A percentile compares a stretch with the other conserved stretches of the same genome.
These are phyloP conservation scores for Siniperca undulata DNA, from an alignment of 2,797 vertebrate species.

Conservation along the genomic window DNA sequence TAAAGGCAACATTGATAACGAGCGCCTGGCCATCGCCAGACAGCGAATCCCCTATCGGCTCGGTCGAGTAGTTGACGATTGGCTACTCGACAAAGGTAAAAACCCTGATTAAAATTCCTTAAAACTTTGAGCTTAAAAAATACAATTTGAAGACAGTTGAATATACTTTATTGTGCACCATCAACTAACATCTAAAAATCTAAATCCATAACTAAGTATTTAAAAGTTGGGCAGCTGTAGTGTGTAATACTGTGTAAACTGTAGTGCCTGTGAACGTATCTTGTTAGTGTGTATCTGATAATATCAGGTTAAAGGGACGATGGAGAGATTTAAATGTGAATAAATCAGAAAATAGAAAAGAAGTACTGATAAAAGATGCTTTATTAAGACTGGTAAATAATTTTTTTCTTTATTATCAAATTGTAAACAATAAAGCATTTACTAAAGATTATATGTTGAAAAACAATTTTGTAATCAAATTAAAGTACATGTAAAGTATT, in stretches of 20 bases:
- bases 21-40: slow-evolving; percentile 99
- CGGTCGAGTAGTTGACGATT: slow-evolving; percentile 99
- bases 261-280: slow-evolving; percentile 88
- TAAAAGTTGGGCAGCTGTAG: slow-evolving; percentile 99
- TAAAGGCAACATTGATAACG: slow-evolving; percentile 99
- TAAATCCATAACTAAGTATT: slow-evolving; percentile 99
- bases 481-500: slow-evolving; percentile 83
- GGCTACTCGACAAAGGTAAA: slow-evolving; percentile 99
- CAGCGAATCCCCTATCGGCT: slow-evolving; percentile 99
- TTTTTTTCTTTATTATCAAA: slow-evolving; percentile 86
- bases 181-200: slow-evolving; percentile 99
- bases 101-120: slow-evolving; percentile 99
- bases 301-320: slow-evolving; percentile 99
- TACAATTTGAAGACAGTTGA: slow-evolving; percentile 98
- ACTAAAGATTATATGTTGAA: slow-evolving; percentile 90
- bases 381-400: slow-evolving; percentile 94
- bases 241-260: slow-evolving; percentile 99
- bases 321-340: slow-evolving; percentile 99
- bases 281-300: slow-evolving; percentile 92
- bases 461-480: slow-evolving; percentile 87
- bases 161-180: slow-evolving; percentile 94
- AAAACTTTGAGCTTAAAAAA: slow-evolving; percentile 88
- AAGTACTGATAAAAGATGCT: slow-evolving; percentile 95
- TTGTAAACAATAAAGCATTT: slow-evolving; percentile 96
- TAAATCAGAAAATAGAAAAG: slow-evolving; percentile 94